phyloP scores from a whole-genome alignment of 1,140 invertebrate species.

The Nomia melanderi region DNA sequence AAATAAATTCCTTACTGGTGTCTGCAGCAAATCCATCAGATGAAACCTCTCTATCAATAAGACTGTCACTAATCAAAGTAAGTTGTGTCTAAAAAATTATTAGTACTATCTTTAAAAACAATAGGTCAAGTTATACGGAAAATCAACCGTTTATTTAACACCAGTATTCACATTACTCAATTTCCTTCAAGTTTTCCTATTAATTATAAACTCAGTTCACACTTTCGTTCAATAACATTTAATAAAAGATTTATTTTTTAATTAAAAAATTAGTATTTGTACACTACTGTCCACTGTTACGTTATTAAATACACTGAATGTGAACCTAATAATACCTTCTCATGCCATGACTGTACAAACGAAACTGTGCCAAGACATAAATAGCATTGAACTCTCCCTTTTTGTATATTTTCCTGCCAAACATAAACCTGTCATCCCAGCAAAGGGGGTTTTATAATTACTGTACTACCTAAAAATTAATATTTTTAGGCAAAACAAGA shows the following conservation, averaged over 20 bases:
- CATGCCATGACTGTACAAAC: constrained; percentile 61
- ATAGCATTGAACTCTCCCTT: constrained; percentile 68
- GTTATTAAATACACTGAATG: constrained; percentile 62
- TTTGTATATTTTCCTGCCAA: constrained; percentile 39
- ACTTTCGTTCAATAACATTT: background rate
- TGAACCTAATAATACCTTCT: constrained; percentile 65
- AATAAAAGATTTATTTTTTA: constrained; percentile 4
- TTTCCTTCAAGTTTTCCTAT: background rate
- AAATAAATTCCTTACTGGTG: constrained; percentile 82
- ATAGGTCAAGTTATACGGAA: background rate
- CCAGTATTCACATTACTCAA: background rate
- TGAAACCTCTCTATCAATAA: constrained; percentile 83
- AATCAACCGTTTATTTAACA: background rate
- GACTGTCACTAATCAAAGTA: constrained; percentile 86
- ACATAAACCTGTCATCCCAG: constrained; percentile 3
- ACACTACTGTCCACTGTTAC: background rate
- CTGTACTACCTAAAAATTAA: constrained; percentile 12
- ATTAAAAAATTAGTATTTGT: constrained; percentile 26
- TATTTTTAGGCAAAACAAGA: constrained; percentile 85
- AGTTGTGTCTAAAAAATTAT: constrained; percentile 41
- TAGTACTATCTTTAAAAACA: background rate
- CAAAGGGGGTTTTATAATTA: background rate
- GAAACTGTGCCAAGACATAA: constrained; percentile 70
- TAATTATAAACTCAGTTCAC: background rate
- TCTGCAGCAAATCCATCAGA: constrained; percentile 86